These are phyloP conservation scores for Meandrina meandrites DNA, from an alignment of 92 coral and sea anemone genomes.

Conservation along the genomic window DNA sequence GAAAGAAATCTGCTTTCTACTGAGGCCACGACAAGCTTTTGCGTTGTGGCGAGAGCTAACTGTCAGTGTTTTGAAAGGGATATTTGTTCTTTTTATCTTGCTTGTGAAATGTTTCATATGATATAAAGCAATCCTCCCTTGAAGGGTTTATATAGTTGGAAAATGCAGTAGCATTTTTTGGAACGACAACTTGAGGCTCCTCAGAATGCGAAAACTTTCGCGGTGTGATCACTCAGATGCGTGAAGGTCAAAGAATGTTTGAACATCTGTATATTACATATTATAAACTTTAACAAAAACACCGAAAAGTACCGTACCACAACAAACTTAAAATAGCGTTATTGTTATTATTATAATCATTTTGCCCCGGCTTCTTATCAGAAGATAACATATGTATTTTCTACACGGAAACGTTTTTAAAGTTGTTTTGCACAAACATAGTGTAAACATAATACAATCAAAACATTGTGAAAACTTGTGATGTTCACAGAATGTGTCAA, in stretches of 20 bases:
- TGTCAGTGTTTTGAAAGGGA: background rate
- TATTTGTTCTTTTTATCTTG: background rate
- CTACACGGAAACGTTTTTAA: background rate
- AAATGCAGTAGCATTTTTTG: background rate
- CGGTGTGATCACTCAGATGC: background rate
- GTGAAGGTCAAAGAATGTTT: background rate
- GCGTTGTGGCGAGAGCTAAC: background rate
- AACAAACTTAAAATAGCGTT: background rate
- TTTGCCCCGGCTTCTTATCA: background rate
- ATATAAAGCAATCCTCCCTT: background rate
- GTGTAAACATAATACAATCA: background rate
- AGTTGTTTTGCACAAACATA: background rate
- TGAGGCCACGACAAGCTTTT: too few species aligned
- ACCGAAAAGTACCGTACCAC: background rate
- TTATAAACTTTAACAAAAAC: background rate
- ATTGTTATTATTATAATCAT: background rate
- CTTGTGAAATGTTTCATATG: background rate
- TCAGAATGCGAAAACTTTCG: background rate
- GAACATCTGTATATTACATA: constrained; percentile 5
- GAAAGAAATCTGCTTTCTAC: too few species aligned
- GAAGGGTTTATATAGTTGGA: too few species aligned
- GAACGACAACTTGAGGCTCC: background rate
- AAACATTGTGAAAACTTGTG: background rate
- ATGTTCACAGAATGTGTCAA: background rate
- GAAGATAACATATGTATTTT: background rate